Percentiles rank a stretch among this genome's conserved stretches.
Evolutionary conservation across 2,113 vertebrate genomes (phyloP).

Genomic region (Galbula dea): DNA sequence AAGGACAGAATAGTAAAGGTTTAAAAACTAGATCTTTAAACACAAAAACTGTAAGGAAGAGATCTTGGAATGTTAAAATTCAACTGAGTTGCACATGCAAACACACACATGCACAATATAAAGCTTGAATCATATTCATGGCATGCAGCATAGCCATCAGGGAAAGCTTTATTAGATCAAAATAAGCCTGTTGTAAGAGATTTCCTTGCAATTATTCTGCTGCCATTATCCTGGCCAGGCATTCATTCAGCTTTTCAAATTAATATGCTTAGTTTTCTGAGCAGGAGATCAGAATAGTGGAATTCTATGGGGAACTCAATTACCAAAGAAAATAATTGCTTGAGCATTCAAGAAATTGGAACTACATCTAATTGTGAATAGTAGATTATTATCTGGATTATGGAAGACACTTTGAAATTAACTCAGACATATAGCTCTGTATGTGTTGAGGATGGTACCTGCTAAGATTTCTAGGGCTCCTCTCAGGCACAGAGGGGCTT

Average conservation of each 20-base stretch:
- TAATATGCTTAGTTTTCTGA: conserved; percentile 73
- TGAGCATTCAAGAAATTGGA: conserved; percentile 68
- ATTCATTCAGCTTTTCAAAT: conserved; percentile 75
- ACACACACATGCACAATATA: conserved; percentile 17
- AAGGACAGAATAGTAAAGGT: neutral
- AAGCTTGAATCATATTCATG: conserved; percentile 70
- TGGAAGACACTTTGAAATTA: conserved; percentile 41
- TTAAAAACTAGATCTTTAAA: neutral
- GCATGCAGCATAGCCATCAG: conserved; percentile 26
- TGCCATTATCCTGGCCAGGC: conserved; percentile 67
- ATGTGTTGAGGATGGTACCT: neutral
- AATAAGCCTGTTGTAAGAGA: conserved; percentile 78
- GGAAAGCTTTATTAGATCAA: conserved; percentile 78
- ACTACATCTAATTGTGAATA: conserved; percentile 71
- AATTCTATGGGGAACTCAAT: conserved; percentile 73
- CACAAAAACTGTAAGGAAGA: neutral
- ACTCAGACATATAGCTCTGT: neutral
- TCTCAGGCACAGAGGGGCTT: neutral
- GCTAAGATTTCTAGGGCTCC: neutral
- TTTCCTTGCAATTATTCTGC: conserved; percentile 74
- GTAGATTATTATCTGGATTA: conserved; percentile 69
- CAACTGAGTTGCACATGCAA: neutral
- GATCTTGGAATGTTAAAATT: neutral
- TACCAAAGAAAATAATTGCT: conserved; percentile 75
- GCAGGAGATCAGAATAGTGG: conserved; percentile 65